Conservation (phyloP, 2,113 vertebrate species). For the Struthio camelus region DNA sequence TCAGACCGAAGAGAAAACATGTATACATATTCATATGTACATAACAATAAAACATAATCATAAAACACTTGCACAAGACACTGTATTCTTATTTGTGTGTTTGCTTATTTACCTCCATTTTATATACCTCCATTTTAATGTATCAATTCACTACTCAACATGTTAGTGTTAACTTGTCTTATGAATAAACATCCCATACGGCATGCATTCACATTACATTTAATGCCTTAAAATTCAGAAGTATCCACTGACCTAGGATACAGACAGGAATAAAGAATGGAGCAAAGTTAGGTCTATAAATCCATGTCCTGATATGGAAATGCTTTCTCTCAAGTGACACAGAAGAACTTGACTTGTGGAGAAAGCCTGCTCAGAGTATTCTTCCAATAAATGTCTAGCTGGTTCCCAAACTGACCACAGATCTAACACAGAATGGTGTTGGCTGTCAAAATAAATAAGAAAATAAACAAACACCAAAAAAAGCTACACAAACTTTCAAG, state of each 20-base stretch:
- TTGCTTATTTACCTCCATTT: not conserved
- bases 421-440: not conserved
- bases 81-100: not conserved
- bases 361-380: not conserved
- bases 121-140: not conserved
- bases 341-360: not conserved
- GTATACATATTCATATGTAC: not conserved
- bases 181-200: not conserved
- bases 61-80: not conserved
- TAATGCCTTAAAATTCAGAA: not conserved
- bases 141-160: not conserved
- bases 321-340: not conserved
- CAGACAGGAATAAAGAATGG: not conserved
- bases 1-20: not conserved
- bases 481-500: not conserved
- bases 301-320: fast-evolving
- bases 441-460: not conserved
- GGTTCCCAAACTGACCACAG: not conserved
- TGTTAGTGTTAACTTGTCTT: not conserved
- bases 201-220: not conserved
- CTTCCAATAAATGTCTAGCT: not conserved
- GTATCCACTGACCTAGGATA: not conserved
- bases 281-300: not conserved
- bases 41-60: not conserved
- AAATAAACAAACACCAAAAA: no score